A percentile compares a stretch with the other conserved stretches of the same genome.
Evolutionary conservation across 2,797 vertebrate genomes (phyloP).

Genomic region (Lepus oiostolus): DNA sequence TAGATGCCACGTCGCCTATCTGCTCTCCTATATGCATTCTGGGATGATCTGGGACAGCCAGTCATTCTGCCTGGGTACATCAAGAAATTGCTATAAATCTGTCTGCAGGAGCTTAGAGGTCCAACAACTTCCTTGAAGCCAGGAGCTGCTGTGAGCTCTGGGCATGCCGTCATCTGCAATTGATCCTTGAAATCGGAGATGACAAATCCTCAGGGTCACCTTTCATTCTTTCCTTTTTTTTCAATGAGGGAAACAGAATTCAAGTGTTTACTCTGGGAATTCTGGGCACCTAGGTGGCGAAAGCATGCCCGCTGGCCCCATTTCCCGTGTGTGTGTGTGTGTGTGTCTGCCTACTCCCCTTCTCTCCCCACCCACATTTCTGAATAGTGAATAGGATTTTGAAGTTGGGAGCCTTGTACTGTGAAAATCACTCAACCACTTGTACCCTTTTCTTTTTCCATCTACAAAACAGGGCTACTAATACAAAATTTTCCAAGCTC

Average conservation of each 20-base stretch:
- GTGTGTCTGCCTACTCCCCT: neutral
- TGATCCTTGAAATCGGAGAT: slow-evolving; percentile 72
- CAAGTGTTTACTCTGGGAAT: slow-evolving; percentile 56
- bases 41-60: slow-evolving; percentile 73
- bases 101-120: slow-evolving; percentile 38
- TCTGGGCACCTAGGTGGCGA: slow-evolving; percentile 3
- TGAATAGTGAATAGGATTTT: slow-evolving; percentile 17
- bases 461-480: neutral
- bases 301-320: neutral
- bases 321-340: neutral
- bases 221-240: slow-evolving; percentile 53
- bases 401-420: neutral
- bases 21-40: slow-evolving; percentile 75
- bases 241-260: slow-evolving; percentile 10
- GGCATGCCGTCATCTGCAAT: slow-evolving; percentile 66
- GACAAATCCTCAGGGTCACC: slow-evolving; percentile 78
- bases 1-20: slow-evolving; percentile 68
- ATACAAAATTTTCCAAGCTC: neutral
- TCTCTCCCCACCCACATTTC: neutral
- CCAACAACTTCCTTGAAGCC: slow-evolving; percentile 59
- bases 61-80: slow-evolving; percentile 69
- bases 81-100: slow-evolving; percentile 80
- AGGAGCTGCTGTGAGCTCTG: slow-evolving; percentile 63
- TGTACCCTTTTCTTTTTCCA: neutral
- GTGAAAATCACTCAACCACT: neutral